Conservation (phyloP, 2,797 vertebrate species). For the Manis pentadactyla region DNA sequence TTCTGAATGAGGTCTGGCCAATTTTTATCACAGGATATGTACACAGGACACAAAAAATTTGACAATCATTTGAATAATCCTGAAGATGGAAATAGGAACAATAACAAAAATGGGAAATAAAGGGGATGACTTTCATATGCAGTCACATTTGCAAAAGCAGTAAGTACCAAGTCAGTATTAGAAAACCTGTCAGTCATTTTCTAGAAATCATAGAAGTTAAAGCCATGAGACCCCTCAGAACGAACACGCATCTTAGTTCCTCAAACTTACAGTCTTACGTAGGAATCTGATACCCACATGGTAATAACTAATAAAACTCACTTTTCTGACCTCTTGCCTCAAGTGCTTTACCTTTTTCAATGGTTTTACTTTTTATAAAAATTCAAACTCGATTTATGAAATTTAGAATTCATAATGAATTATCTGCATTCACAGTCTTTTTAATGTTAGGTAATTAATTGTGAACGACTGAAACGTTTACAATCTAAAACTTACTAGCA, state of each 20-base stretch:
- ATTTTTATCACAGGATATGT: neutral
- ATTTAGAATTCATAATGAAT: neutral
- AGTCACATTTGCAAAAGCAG: neutral
- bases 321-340: neutral
- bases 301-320: neutral
- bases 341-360: neutral
- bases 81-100: neutral
- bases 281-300: neutral
- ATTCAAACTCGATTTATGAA: neutral
- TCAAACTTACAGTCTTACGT: neutral
- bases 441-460: neutral
- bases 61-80: neutral
- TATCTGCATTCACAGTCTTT: neutral
- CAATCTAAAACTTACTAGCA: neutral
- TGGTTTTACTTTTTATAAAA: neutral
- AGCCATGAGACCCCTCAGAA: neutral
- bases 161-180: neutral
- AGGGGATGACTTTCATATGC: neutral
- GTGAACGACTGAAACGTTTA: neutral
- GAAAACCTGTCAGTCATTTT: neutral
- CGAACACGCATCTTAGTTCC: neutral
- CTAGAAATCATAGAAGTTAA: neutral
- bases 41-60: neutral
- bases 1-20: neutral
- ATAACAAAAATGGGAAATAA: neutral